A percentile compares a stretch with the other conserved stretches of the same genome.
Conservation (phyloP, 2,797 vertebrate genomes). For the Notamacropus eugenii region DNA sequence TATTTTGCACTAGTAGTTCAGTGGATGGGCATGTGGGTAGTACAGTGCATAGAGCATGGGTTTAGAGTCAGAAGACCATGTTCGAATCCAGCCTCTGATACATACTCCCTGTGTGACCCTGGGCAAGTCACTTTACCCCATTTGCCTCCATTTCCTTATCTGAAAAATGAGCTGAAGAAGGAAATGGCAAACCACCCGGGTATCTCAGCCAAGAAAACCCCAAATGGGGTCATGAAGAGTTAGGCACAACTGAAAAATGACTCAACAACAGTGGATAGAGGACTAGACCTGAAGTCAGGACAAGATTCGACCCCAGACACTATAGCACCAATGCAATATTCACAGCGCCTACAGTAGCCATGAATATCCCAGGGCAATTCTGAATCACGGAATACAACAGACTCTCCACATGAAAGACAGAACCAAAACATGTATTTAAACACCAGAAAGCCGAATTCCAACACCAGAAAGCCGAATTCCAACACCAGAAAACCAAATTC, state of each 20-base stretch:
- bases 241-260: not conserved
- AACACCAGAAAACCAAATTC: too few relatives aligned
- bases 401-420: too few relatives aligned
- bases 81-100: not conserved
- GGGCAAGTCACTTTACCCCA: not conserved
- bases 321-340: too few relatives aligned
- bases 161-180: not conserved
- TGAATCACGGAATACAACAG: too few relatives aligned
- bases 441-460: too few relatives aligned
- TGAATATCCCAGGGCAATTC: too few relatives aligned
- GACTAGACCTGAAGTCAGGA: not conserved
- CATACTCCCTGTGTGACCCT: not conserved
- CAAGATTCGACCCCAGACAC: not conserved
- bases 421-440: too few relatives aligned
- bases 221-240: not conserved
- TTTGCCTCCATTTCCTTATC: not conserved
- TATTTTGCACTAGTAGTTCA: not conserved
- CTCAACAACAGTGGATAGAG: not conserved
- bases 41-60: not conserved
- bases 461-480: too few relatives aligned
- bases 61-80: not conserved
- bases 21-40: not conserved
- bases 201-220: not conserved
- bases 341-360: too few relatives aligned
- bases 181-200: not conserved